Percentiles rank a stretch among this genome's conserved stretches.
phyloP scores from a whole-genome alignment of 2,888 invertebrate genomes.

The Tetanocera ferruginea region DNA sequence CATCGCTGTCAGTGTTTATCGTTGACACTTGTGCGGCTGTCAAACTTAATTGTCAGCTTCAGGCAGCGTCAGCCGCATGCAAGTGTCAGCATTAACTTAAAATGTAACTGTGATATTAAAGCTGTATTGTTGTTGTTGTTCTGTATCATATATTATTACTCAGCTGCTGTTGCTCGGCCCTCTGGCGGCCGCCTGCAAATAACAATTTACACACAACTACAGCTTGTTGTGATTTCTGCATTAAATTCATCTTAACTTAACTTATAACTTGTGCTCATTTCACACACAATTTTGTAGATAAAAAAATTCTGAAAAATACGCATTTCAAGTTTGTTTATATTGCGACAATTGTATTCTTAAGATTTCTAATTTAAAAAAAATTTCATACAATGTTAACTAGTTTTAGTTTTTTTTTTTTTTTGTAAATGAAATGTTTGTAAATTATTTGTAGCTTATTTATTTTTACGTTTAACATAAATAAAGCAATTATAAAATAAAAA shows the following conservation, averaged over 20 bases:
- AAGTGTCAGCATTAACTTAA: not conserved
- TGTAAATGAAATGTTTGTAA: not conserved
- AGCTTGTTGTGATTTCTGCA: conserved; percentile 8
- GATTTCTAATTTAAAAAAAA: not conserved
- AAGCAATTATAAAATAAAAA: not conserved
- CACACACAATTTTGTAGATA: not conserved
- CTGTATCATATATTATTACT: not conserved
- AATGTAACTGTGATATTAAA: conserved; percentile 35
- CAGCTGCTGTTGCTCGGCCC: not conserved
- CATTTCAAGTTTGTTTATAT: not conserved
- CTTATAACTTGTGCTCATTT: not conserved
- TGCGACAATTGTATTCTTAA: not conserved
- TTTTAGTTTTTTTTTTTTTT: not conserved
- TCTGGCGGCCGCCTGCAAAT: not conserved
- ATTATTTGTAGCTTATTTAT: conserved; percentile 2
- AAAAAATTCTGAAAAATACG: too few relatives aligned
- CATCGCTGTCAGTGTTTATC: not conserved
- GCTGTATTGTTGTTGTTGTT: conserved; percentile 12
- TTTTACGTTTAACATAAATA: not conserved
- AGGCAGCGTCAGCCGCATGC: not conserved
- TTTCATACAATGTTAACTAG: conserved; percentile 20
- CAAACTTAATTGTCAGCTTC: not conserved
- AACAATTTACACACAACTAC: not conserved
- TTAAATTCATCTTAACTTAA: not conserved
- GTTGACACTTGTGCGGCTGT: not conserved